phyloP scores from a whole-genome alignment of 2,797 vertebrate species.

The Mormyrus proboscirostris region DNA sequence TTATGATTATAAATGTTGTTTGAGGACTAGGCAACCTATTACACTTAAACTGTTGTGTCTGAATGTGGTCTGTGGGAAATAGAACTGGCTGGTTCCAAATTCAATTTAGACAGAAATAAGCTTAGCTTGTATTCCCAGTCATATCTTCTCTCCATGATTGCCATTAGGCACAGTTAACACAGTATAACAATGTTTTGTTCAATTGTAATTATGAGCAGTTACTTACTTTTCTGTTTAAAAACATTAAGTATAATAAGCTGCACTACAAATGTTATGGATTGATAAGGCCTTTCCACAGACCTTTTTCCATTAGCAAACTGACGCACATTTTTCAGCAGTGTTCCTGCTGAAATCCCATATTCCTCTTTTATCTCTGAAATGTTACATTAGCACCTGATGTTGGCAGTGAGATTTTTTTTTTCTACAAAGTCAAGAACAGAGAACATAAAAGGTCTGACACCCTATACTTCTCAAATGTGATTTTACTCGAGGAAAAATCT shows the following conservation, averaged over 20 bases:
- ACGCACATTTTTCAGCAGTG: background rate
- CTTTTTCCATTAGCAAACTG: background rate
- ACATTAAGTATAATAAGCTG: background rate
- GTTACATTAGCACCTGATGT: conserved; percentile 3
- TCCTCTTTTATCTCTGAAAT: conserved; percentile 12
- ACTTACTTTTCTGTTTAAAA: conserved; percentile 13
- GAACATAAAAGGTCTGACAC: background rate
- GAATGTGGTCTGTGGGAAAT: background rate
- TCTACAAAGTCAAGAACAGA: background rate
- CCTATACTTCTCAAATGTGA: background rate
- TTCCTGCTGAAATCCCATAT: background rate
- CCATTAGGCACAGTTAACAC: background rate
- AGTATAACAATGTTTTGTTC: background rate
- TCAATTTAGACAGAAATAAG: background rate
- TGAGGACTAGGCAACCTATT: background rate
- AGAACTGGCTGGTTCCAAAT: background rate
- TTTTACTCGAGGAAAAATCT: conserved; percentile 12
- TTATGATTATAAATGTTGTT: background rate
- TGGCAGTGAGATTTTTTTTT: background rate
- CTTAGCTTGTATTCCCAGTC: background rate
- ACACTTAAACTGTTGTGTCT: background rate
- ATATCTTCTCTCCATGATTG: background rate
- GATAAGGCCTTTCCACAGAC: background rate
- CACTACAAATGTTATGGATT: background rate
- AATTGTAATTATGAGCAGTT: background rate